Conservation (phyloP, 2,888 invertebrate genomes). For the Scaeva pyrastri region DNA sequence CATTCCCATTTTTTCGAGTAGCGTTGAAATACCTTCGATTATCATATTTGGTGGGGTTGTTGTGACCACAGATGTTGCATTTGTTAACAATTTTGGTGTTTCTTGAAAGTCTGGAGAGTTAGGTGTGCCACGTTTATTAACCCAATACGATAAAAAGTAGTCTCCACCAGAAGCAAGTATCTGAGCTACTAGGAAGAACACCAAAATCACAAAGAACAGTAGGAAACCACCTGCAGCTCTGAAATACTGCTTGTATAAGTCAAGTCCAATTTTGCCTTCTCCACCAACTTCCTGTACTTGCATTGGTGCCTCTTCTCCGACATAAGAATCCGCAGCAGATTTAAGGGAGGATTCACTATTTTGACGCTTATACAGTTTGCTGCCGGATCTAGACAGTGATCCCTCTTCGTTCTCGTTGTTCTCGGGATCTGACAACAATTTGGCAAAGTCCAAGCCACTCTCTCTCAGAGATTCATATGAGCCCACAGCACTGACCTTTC, state of each 20-base stretch:
- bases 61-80: constrained; percentile 40
- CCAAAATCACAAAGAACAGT: constrained; percentile 86
- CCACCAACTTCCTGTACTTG: constrained; percentile 86
- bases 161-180: constrained; percentile 89
- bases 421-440: constrained; percentile 86
- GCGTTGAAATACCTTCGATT: constrained; percentile 20
- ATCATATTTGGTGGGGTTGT: constrained; percentile 45
- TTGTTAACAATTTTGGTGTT: neutral
- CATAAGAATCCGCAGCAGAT: constrained; percentile 83
- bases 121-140: constrained; percentile 52
- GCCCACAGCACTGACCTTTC: constrained; percentile 85
- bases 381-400: constrained; percentile 79
- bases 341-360: constrained; percentile 84
- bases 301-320: constrained; percentile 84
- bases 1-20: constrained; percentile 49
- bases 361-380: constrained; percentile 80
- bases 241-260: constrained; percentile 89
- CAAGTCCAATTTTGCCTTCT: constrained; percentile 87
- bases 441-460: constrained; percentile 91
- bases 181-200: constrained; percentile 88
- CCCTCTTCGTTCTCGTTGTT: constrained; percentile 81
- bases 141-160: constrained; percentile 91
- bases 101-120: neutral
- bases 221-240: constrained; percentile 89
- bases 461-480: constrained; percentile 89